Conservation (phyloP, 2,113 vertebrate species). For the Ammospiza nelsoni region DNA sequence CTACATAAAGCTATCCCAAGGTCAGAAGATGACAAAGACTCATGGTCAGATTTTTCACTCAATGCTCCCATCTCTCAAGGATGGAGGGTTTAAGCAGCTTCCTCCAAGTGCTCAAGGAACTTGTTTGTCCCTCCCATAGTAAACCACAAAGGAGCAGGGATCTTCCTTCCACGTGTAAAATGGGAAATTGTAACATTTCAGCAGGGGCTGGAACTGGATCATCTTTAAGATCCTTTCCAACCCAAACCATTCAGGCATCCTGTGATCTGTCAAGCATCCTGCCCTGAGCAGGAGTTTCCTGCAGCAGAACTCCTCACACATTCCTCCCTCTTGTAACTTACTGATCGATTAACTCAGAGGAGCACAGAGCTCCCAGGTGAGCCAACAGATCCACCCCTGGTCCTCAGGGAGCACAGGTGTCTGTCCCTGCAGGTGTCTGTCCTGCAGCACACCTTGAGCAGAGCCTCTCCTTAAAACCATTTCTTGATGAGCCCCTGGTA, state of each 20-base stretch:
- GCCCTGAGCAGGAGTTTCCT: neutral
- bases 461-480: neutral
- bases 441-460: neutral
- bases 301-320: neutral
- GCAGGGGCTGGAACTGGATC: neutral
- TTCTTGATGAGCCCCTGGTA: accelerated
- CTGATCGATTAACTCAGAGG: neutral
- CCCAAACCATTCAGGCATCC: neutral
- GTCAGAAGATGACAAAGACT: neutral
- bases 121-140: neutral
- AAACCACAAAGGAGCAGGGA: neutral
- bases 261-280: neutral
- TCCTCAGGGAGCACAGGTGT: neutral
- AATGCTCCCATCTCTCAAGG: neutral
- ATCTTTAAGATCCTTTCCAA: neutral
- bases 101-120: neutral
- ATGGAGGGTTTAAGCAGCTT: neutral
- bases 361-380: neutral
- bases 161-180: neutral
- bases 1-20: neutral
- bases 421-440: neutral
- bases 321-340: neutral
- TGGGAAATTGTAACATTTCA: neutral
- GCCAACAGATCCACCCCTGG: neutral
- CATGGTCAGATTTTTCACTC: neutral